Base-by-base conservation (phyloP, 1,140 invertebrate species). In the Thaumetopoea pityocampa region DNA sequence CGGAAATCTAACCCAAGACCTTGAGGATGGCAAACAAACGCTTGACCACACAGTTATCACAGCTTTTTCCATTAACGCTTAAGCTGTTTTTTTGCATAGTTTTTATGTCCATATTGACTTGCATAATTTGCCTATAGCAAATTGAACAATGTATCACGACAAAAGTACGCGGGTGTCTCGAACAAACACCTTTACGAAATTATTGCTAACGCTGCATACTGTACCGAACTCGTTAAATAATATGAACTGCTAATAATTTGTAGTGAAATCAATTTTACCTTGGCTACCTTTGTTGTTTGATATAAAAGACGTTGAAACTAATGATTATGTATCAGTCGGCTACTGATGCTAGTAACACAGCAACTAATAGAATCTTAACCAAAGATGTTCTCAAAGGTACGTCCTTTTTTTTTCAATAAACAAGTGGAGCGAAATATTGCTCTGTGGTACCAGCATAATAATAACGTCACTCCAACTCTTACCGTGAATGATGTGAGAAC, bases 351-450 rank as follows among this genome's bases (percentile, higher is more conserved):
- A 22, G 40, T 27, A 40, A 36, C 20, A 52, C 36, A 38, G 14
- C 30, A 45, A 27, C 20, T 38, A 37, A 34, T 27, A 46, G 20
- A 44, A 35, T 6, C 24, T 45, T 23, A 23, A 17, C 16, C n/a
- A 10, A 55, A 60, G 51, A 69, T 69, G 66, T 49, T 58, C 30
- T 44, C 56, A 11, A 69, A 69, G 66, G 66, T 69, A 68, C 40
- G 41, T 10, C 44, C 11, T 29, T 14, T 11, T 20, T 17, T 11
- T 16, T 4, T 6, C 5, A 23, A 15, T 15, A n/a, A n/a, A n/a
- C 28, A 14, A 23, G 33, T 26, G 22, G 26, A 36, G 34, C 27
- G 34, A n/a, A n/a, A n/a, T n/a, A n/a, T n/a, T n/a, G n/a, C n/a
- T n/a, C n/a, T n/a, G n/a, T n/a, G n/a, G n/a, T n/a, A n/a, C n/a